A percentile compares a stretch with the other conserved stretches of the same genome.
Conservation (phyloP, 2,113 vertebrate genomes). For the Burhinus bistriatus region DNA sequence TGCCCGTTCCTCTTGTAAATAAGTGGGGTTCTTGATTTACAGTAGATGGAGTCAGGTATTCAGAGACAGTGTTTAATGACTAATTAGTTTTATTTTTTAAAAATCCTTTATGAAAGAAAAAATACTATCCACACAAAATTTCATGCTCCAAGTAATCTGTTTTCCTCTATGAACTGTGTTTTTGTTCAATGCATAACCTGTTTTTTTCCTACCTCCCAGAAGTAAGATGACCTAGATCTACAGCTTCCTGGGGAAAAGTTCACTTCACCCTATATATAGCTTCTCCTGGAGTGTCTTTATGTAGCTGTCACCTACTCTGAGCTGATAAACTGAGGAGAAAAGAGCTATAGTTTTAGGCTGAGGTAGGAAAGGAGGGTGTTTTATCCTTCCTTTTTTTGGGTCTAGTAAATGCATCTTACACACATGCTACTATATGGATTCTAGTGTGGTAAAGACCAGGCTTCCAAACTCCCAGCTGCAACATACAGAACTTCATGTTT, state of each 20-base stretch:
- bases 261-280: conserved; percentile 15
- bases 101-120: background rate
- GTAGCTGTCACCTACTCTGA: background rate
- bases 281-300: background rate
- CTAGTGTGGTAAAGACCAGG: background rate
- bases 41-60: background rate
- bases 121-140: background rate
- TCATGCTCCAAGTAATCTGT: background rate
- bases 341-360: background rate
- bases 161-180: background rate
- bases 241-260: conserved; percentile 26
- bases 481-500: background rate
- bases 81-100: background rate
- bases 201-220: background rate
- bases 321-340: background rate
- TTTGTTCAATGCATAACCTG: background rate
- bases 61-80: background rate
- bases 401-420: rapidly evolving
- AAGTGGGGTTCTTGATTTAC: background rate
- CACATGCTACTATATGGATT: background rate
- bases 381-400: background rate
- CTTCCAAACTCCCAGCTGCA: background rate
- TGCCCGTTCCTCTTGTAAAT: background rate
- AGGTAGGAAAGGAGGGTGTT: background rate
- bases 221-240: conserved; percentile 23